Base-by-base conservation (phyloP, 2,797 vertebrate genomes). In the Notoglanidium macrostoma region DNA sequence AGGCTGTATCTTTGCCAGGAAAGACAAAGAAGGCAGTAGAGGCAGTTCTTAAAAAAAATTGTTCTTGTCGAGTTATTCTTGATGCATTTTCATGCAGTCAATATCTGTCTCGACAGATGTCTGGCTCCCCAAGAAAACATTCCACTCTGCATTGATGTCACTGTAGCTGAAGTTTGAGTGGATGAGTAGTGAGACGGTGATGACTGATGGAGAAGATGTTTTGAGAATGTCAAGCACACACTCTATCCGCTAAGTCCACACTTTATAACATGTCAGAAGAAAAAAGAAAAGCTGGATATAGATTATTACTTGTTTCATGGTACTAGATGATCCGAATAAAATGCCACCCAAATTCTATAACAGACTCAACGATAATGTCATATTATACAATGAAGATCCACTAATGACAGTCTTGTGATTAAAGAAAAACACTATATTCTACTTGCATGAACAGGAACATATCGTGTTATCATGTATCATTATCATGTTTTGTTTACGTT, bases 71-170 rank as follows among this genome's bases (percentile, higher is more conserved):
- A 74, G 67, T 72, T 86, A 88, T 88, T 85, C 77, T 76, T 86
- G 74, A 86, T 32, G 61, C 59, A 46, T 65, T 78, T 86, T 49
- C 86, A 55, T 68, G 74, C 84, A 57, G 59, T 65, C 59, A 54
- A 87, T 84, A 84, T 73, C 68, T 68, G 21, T 90, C 21, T 40
- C 79, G 82, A 89, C 86, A 86, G 82, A 86, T 85, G 86, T 88
- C 82, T 90, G 57, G 70, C 61, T 79, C 67, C 17, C 70, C 49
- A 51, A 81, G 61, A 82, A 83, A 89, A 85, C 86, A 55, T 85
- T 79, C 79, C 35, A 35, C 85, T 85, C 40, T 63, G 55, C 74
- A 85, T 86, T 83, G 87, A 87, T 85, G 86, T 70, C 72, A 54
- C 17, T 61, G 67, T 68, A 63, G 86, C 85, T 86, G 81, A 87